These are phyloP conservation scores for Eubasilissa splendida DNA, from an alignment of 2,888 invertebrate species.

Conservation along the genomic window DNA sequence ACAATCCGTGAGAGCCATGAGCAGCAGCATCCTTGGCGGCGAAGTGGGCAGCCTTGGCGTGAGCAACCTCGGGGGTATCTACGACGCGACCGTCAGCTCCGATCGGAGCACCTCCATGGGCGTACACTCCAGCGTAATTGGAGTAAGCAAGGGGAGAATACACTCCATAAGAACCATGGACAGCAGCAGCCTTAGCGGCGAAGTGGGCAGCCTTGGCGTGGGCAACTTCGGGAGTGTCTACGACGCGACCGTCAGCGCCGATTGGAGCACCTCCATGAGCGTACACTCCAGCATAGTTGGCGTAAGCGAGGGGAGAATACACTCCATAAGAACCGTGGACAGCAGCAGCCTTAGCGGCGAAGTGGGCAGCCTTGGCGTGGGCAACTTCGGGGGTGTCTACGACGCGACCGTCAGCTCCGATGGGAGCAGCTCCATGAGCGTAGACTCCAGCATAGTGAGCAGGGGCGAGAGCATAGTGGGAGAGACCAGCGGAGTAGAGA, in stretches of 20 bases:
- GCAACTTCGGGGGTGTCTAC: slow-evolving; percentile 77
- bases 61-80: slow-evolving; percentile 55
- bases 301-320: slow-evolving; percentile 19
- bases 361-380: slow-evolving; percentile 74
- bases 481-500: slow-evolving; percentile 1
- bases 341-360: slow-evolving; percentile 69
- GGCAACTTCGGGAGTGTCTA: slow-evolving; percentile 76
- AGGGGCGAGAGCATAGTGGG: slow-evolving; percentile 3
- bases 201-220: slow-evolving; percentile 75
- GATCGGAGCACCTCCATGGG: slow-evolving; percentile 24
- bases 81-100: slow-evolving; percentile 37
- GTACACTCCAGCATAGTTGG: slow-evolving; percentile 40
- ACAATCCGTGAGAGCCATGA: slow-evolving; percentile 1
- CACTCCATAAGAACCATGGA: slow-evolving; percentile 19
- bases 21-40: slow-evolving; percentile 61
- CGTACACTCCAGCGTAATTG: slow-evolving; percentile 19
- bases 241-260: slow-evolving; percentile 63
- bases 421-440: slow-evolving; percentile 62
- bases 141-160: not conserved
- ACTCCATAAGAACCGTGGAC: slow-evolving; percentile 27
- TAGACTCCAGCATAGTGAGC: slow-evolving; percentile 62
- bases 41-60: slow-evolving; percentile 58
- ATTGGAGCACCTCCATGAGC: slow-evolving; percentile 37
- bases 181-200: slow-evolving; percentile 65
- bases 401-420: slow-evolving; percentile 62